These are phyloP conservation scores for human (Homo sapiens) DNA, from an alignment of 2,113 vertebrate species.

Conservation along the genomic window DNA sequence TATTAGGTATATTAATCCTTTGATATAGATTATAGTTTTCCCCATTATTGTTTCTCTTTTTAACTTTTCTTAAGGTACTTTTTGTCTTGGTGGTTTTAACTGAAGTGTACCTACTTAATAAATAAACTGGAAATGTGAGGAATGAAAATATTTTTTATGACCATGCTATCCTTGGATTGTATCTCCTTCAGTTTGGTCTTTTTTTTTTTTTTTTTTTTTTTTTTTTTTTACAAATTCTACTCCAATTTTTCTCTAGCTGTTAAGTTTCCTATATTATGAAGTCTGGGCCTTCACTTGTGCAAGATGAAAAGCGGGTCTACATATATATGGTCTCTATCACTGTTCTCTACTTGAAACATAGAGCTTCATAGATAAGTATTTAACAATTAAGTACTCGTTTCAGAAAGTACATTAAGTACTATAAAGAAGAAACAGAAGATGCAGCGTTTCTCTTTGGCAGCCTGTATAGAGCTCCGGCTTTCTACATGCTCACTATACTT, in stretches of 20 bases:
- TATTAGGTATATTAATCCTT: constrained; percentile 2
- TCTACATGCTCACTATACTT: not conserved
- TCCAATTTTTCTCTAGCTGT: not conserved
- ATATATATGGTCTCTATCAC: not conserved
- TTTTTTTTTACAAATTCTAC: not conserved
- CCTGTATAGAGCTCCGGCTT: not conserved
- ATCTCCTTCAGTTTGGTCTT: not conserved
- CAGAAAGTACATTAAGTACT: not conserved
- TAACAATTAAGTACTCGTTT: not conserved
- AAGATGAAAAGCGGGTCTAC: not conserved
- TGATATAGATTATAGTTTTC: not conserved
- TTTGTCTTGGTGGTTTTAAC: not conserved
- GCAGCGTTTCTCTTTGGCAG: not conserved
- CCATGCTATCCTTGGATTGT: not conserved
- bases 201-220: not conserved
- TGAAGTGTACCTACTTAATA: not conserved
- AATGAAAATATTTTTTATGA: not conserved
- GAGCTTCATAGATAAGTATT: not conserved
- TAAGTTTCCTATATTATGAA: not conserved
- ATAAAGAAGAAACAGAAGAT: constrained; percentile 3
- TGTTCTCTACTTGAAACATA: not conserved
- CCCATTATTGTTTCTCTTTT: not conserved
- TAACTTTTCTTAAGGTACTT: not conserved
- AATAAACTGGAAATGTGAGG: not conserved
- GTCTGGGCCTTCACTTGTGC: not conserved